Evolutionary conservation across 2,888 invertebrate species (phyloP).

Genomic region (Sturmia bella): DNA sequence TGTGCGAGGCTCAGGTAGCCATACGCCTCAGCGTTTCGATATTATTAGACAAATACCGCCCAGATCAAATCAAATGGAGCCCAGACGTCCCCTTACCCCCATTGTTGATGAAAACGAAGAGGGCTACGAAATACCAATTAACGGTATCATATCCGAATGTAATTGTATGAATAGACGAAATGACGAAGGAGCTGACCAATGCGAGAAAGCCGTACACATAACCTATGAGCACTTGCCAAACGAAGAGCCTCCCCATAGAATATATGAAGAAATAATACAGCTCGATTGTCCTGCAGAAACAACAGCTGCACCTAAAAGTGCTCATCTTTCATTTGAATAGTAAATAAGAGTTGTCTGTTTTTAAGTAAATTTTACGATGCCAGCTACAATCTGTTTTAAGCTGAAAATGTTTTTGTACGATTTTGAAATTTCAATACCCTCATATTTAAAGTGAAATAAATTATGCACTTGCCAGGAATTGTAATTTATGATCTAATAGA

Average conservation of each 20-base stretch:
- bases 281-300: conserved; percentile 29
- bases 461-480: too few relatives aligned
- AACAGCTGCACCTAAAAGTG: conserved; percentile 53
- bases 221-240: conserved; percentile 77
- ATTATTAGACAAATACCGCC: conserved; percentile 74
- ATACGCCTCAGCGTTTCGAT: conserved; percentile 77
- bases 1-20: conserved; percentile 37
- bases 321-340: conserved; percentile 69
- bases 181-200: conserved; percentile 47
- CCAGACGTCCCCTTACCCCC: conserved; percentile 53
- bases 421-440: too few relatives aligned
- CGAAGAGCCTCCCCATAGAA: conserved; percentile 74
- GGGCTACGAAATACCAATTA: conserved; percentile 78
- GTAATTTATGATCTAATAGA: too few relatives aligned
- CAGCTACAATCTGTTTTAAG: too few relatives aligned
- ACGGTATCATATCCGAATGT: conserved; percentile 75
- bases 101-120: conserved; percentile 66
- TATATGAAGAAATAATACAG: conserved; percentile 79
- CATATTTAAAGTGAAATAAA: too few relatives aligned
- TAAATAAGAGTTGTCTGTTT: not conserved
- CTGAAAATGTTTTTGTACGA: too few relatives aligned
- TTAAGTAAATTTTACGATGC: too few relatives aligned
- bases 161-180: conserved; percentile 72
- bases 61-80: conserved; percentile 66
- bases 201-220: conserved; percentile 75